Evolutionary conservation across 2,113 vertebrate species (phyloP), one percentile per base, ranked within the genome.

Genomic region (Chitala chitala): DNA sequence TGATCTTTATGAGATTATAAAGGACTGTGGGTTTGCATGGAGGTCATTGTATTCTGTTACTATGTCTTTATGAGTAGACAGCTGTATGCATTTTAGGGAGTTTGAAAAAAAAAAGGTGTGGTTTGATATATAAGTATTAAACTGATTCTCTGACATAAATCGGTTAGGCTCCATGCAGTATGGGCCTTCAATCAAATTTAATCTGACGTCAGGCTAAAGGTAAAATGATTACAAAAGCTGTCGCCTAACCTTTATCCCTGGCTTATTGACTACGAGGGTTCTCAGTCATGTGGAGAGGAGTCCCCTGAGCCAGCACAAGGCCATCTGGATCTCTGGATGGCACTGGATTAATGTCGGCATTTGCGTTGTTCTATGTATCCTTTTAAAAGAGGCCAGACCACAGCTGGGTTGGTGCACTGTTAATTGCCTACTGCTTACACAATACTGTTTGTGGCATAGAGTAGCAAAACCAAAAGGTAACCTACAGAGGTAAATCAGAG

Each of bases 351-450:
- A 82, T 77, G 55, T 58, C 82, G 72, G 64, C 76, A 64, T 53
- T 51, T 70, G 44, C 75, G 77, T 36, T 70, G 44, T 76, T 78
- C 33, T 70, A 50, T 75, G 55, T 80, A 79, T 81, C 80, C 64
- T 80, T 80, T 76, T 53, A 71, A 50, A 56, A 53, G 59, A 46
- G 46, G 63, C 36, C 59, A 58, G 58, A 76, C 69, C 76, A 42
- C 64, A 80, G 63, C 75, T 33, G 72, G 75, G 82, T 77, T 72
- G 68, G 26, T 65, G 61, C 78, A 74, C 40, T 76, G 50, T 72
- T 77, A 73, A 72, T 80, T 79, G 74, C 83, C 80, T 75, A 29
- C 70, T 78, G 13, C 54, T 77, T 80, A 70, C 71, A 75, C 66
- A 79, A 76, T 51, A 29, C 72, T 78, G 81, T 63, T 53, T 12